phyloP scores from a whole-genome alignment of 2,888 invertebrate species.

The Heliconius aoede region DNA sequence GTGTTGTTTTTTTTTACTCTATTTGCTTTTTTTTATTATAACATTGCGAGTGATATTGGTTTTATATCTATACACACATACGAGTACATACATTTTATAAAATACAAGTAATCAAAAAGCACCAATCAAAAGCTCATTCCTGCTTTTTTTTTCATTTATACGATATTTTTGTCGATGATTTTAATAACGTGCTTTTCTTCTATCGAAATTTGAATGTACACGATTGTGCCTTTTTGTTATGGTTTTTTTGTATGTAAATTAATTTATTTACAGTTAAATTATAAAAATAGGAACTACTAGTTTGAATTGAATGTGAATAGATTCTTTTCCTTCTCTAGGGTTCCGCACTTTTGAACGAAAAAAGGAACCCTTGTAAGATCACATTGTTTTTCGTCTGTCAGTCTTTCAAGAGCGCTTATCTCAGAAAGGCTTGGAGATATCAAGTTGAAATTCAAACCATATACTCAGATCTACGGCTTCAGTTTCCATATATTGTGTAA shows the following conservation, averaged over 20 bases:
- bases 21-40: no score
- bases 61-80: neutral
- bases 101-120: neutral
- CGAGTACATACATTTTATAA: neutral
- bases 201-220: neutral
- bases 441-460: no score
- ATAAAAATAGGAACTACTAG: neutral
- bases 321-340: no score
- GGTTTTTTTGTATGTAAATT: neutral
- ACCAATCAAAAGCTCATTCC: neutral
- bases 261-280: neutral
- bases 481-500: constrained; percentile 21
- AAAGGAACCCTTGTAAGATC: no score
- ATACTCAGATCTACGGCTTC: no score
- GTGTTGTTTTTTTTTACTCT: no score
- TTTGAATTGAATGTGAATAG: no score
- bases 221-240: neutral
- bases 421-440: no score
- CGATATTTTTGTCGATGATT: constrained; percentile 16
- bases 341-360: no score
- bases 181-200: neutral
- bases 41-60: neutral
- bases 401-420: no score
- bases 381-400: no score
- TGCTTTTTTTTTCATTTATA: neutral